Percentiles rank a stretch among this genome's conserved stretches.
Evolutionary conservation across 2,113 vertebrate genomes (phyloP).

Genomic region (Aspiorhynchus laticeps): DNA sequence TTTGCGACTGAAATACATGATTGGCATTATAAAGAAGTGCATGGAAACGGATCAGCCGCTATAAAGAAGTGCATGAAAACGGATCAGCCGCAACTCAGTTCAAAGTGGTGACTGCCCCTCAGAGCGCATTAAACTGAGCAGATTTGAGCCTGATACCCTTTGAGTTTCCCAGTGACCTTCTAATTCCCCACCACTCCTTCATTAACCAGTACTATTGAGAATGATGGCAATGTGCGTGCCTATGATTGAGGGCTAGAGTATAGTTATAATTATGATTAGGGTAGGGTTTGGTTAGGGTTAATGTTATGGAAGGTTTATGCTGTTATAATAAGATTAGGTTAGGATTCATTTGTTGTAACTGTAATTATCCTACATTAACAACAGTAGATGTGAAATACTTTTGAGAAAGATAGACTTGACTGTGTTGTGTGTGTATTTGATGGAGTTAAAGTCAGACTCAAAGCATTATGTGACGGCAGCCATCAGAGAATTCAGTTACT

Average conservation of each 20-base stretch:
- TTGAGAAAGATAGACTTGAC: not conserved
- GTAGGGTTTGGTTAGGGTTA: not conserved
- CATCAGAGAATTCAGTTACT: constrained; percentile 33
- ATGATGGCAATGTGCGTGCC: not conserved
- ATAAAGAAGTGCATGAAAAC: constrained; percentile 15
- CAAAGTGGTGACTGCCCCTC: constrained; percentile 39
- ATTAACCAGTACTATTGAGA: not conserved
- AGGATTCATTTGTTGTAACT: not conserved
- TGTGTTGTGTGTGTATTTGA: not conserved
- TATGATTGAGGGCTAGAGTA: constrained; percentile 1
- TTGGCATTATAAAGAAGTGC: constrained; percentile 19
- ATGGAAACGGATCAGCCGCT: constrained; percentile 13
- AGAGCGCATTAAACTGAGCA: constrained; percentile 26
- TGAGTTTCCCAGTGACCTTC: constrained; percentile 20
- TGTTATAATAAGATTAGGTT: not conserved
- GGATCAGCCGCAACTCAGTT: constrained; percentile 26
- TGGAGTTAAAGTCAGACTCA: not conserved
- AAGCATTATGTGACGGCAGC: not conserved
- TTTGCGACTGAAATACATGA: not conserved
- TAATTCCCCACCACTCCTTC: constrained; percentile 8
- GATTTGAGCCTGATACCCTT: constrained; percentile 15
- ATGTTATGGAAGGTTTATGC: not conserved
- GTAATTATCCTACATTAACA: not conserved
- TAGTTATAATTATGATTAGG: not conserved
- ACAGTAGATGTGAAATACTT: not conserved